A percentile compares a stretch with the other conserved stretches of the same genome.
phyloP scores from a whole-genome alignment of 2,888 invertebrate genomes.

The Leptopilina myrica region DNA sequence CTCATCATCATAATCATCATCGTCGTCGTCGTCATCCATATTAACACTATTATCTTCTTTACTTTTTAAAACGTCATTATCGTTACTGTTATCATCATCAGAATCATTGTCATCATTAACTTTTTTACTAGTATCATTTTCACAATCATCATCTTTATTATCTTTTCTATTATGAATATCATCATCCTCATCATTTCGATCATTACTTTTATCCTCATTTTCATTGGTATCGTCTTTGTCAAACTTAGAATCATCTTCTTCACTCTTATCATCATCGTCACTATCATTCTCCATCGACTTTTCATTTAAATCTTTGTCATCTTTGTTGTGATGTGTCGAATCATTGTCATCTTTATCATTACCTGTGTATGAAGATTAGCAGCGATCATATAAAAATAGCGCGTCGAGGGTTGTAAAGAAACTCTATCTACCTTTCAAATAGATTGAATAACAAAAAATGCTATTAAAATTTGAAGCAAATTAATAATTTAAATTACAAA shows the following conservation, averaged over 20 bases:
- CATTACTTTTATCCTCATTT: conserved; percentile 59
- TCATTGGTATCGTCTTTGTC: conserved; percentile 50
- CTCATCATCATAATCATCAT: conserved; percentile 71
- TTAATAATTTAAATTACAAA: conserved; percentile 5
- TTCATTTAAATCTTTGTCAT: conserved; percentile 77
- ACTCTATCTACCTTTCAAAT: conserved; percentile 14
- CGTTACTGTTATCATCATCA: conserved; percentile 72
- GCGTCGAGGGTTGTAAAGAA: conserved; percentile 34
- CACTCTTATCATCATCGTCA: conserved; percentile 80
- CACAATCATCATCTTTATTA: conserved; percentile 76
- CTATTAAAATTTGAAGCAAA: conserved; percentile 25
- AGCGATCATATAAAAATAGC: conserved; percentile 58
- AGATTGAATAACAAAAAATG: neutral
- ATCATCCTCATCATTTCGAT: conserved; percentile 60
- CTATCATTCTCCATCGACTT: conserved; percentile 78
- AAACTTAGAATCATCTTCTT: conserved; percentile 78
- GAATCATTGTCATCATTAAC: conserved; percentile 61
- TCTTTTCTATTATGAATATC: conserved; percentile 80
- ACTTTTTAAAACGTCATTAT: conserved; percentile 76
- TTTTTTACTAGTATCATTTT: conserved; percentile 72
- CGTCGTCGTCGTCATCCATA: conserved; percentile 62
- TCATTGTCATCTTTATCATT: conserved; percentile 70
- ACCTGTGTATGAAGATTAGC: conserved; percentile 59
- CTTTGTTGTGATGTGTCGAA: conserved; percentile 75
- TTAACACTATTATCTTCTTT: conserved; percentile 78